Base-by-base conservation (phyloP, 1,140 invertebrate genomes). In the Pseudomyrmex cubaensis region DNA sequence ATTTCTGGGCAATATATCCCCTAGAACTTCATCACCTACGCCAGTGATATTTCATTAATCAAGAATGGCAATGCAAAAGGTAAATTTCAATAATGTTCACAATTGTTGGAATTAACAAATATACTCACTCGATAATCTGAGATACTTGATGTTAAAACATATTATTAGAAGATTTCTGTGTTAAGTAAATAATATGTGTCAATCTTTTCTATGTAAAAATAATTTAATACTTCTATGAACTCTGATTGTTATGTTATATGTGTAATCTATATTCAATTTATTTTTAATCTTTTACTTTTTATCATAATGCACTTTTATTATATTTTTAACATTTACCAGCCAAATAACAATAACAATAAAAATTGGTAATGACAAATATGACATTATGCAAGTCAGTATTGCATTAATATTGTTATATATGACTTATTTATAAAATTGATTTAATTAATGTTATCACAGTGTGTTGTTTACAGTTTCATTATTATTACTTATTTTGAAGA, bases 61-160 rank as follows among this genome's bases (percentile, higher is more conserved):
- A 78, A 83, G 87, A 89, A 92, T 92, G 92, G 90, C 92, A 62
- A 92, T 92, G 91, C 90, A 92, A 85, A 92, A 92, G 91, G 92
- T 92, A 93, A 93, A 92, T 87, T 89, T 69, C 80, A 73, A 56
- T 66, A 72, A 86, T 70, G 75, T 59, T 57, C 80, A 84, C 73
- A 62, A 77, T 54, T 78, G 82, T 82, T 76, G 74, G 35, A 86
- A 86, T 89, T 89, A 88, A 86, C 86, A 78, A 70, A 22, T 84
- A 56, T 86, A 69, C 72, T 72, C 59, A 89, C 70, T 64, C 57
- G 80, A 88, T 77, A 89, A 88, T 35, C n/a, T 69, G 25, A 35
- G 35, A 64, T 22, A 69, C 17, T 61, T 10, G 13, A 80, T 67
- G 63, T 69, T 74, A 61, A 70, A 80, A 59, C 46, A 85, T 70